phyloP scores from a whole-genome alignment of 2,888 invertebrate genomes.

The Platypus cylindrus region DNA sequence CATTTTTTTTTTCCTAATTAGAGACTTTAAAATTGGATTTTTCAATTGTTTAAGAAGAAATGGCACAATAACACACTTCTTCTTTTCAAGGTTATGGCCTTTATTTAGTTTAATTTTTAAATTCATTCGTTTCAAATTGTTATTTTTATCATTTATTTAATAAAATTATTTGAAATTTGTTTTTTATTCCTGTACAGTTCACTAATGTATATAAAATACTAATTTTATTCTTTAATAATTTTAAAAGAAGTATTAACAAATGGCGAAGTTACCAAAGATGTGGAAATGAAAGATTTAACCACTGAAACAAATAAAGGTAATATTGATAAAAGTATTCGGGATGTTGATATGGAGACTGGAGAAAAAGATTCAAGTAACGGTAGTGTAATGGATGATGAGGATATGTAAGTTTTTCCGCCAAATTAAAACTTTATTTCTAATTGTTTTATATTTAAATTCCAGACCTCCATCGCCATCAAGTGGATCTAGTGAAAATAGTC shows the following conservation, averaged over 20 bases:
- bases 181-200: too few species aligned
- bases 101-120: too few species aligned
- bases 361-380: constrained; percentile 6
- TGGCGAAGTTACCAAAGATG: constrained; percentile 27
- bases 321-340: constrained; percentile 1
- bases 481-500: constrained; percentile 18
- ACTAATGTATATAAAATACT: too few species aligned
- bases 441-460: too few species aligned
- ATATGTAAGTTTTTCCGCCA: neutral
- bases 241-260: constrained; percentile 25
- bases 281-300: constrained; percentile 20
- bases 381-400: constrained; percentile 5
- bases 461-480: too few species aligned
- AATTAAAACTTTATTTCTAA: too few species aligned
- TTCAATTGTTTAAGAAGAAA: neutral
- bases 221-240: too few species aligned
- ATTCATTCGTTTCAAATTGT: too few species aligned
- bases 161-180: too few species aligned
- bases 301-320: constrained; percentile 8
- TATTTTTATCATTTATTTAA: too few species aligned
- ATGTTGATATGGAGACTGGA: constrained; percentile 6
- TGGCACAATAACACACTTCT: too few species aligned
- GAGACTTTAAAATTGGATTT: neutral
- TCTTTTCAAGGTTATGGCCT: too few species aligned
- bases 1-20: neutral